Percentiles rank a stretch among this genome's conserved stretches.
Evolutionary conservation across 23 tunicate genomes (phyloP).

Genomic region (Trididemnum miniatum): DNA sequence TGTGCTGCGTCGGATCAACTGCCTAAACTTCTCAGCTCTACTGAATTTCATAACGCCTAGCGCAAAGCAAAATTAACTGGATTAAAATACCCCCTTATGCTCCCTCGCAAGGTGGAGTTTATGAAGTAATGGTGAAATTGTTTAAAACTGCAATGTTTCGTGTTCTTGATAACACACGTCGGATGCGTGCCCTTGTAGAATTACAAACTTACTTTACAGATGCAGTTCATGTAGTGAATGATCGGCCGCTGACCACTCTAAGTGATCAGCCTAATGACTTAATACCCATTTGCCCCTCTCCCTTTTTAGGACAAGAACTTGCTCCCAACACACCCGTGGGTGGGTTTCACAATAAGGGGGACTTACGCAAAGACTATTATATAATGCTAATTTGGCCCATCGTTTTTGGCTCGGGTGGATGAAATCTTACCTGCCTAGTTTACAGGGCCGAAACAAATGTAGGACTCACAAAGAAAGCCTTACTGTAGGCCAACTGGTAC

Average conservation of each 20-base stretch:
- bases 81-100: background rate
- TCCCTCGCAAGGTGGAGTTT: conserved; percentile 5
- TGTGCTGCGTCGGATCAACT: background rate
- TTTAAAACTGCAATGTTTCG: background rate
- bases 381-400: background rate
- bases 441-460: background rate
- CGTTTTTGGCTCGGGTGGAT: background rate
- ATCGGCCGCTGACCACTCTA: background rate
- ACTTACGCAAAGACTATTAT: background rate
- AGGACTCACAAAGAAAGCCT: background rate
- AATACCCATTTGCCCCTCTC: background rate
- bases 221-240: background rate
- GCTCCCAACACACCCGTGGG: background rate
- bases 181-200: background rate
- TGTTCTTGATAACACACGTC: background rate
- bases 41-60: background rate
- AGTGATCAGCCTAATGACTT: conserved; percentile 13
- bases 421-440: background rate
- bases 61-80: background rate
- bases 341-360: background rate
- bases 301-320: background rate
- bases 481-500: background rate
- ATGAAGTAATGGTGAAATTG: conserved; percentile 6
- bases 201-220: background rate
- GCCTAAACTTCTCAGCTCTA: background rate